These are phyloP conservation scores for Sphaerodactylus townsendi DNA, from an alignment of 2,113 vertebrate species.

Conservation along the genomic window DNA sequence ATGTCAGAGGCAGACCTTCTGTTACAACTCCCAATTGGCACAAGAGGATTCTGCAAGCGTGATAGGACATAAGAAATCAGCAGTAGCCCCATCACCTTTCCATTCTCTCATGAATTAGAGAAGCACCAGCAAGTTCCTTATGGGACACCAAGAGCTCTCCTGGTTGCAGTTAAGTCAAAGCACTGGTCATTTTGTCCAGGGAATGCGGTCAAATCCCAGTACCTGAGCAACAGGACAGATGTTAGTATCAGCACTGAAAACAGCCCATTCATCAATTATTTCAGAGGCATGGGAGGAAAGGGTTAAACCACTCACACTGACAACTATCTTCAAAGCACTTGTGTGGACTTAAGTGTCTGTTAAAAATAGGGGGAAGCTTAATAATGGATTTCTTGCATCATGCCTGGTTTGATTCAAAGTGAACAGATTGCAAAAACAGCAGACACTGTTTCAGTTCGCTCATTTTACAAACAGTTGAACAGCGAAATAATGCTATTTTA, in stretches of 20 bases:
- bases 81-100: neutral
- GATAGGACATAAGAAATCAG: neutral
- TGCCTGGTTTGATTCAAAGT: too few relatives aligned
- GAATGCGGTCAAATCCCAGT: neutral
- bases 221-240: neutral
- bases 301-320: too few relatives aligned
- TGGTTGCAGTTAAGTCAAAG: neutral
- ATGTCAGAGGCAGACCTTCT: neutral
- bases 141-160: neutral
- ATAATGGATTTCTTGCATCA: too few relatives aligned
- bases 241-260: neutral
- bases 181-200: neutral
- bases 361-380: too few relatives aligned
- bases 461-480: neutral
- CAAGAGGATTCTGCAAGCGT: neutral
- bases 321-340: too few relatives aligned
- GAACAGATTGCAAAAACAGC: neutral
- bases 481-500: neutral
- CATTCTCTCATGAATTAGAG: neutral
- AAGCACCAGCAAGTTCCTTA: neutral
- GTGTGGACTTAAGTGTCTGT: too few relatives aligned
- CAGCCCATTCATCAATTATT: neutral
- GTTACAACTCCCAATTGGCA: neutral
- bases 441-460: neutral
- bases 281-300: too few relatives aligned